Base-by-base conservation (phyloP, 2,113 vertebrate species). In the Callopanchax toddi region DNA sequence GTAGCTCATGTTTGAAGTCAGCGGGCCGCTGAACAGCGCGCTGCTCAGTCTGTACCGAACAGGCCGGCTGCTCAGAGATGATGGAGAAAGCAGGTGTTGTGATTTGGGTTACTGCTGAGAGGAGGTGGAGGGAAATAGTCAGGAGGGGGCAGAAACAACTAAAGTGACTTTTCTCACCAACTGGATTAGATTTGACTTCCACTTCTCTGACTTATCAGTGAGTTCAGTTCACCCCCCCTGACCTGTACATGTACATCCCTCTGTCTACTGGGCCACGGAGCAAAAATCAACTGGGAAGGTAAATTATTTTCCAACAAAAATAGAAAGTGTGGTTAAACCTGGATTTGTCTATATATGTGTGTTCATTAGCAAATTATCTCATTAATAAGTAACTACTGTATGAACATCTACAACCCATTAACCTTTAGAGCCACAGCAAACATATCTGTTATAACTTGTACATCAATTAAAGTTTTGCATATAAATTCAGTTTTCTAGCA, bases 1-100 rank as follows among this genome's bases (percentile, higher is more conserved):
- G 86, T 88, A 74, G 87, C 86, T 91, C 79, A 86, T 92, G 90
- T 92, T 92, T 91, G 89, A 93, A 91, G 90, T 92, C 84, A 89
- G 71, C 60, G 43, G 83, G 84, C 85, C 44, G 53, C 68, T 85
- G 83, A 90, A 91, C 90, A 90, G 83, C 74, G 60, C 69, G 71
- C 72, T n/a, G n/a, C 81, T 85, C 72, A 39, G 73, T 76, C 81
- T 55, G 86, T 81, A 74, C 76, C 22, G 59, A 86, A 79, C 63
- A 53, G 82, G 75, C 81, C 23, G 79, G 70, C 56, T 57, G 6
- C 42, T 22, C 9, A 40, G 71, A 43, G 79, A 60, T 90, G 86
- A 93, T 93, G 84, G 79, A 59, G 80, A 91, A 92, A 91, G 79
- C 92, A 93, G 91, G 77, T 87, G 83, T 71, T 71, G 48, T 62